Base-by-base conservation (phyloP, 2,797 vertebrate genomes). In the Sebastes nivosus region DNA sequence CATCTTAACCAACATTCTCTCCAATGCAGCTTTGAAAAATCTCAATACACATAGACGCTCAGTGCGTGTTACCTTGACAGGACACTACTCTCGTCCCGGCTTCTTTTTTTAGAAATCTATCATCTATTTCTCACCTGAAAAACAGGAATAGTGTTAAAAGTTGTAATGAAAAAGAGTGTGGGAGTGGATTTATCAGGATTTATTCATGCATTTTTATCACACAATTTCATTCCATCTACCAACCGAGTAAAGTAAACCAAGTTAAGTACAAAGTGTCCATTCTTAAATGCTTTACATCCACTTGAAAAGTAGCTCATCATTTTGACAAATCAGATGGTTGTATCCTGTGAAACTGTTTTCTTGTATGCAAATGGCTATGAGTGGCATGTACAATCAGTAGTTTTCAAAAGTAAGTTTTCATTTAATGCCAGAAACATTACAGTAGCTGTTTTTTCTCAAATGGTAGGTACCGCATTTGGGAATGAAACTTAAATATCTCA, bases 1-100 rank as follows among this genome's bases (percentile, higher is more conserved):
- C 82, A 86, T 83, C 52, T 88, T 84, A 82, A 87, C 72, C 79
- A 90, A 85, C 85, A 84, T 87, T 88, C 52, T 81, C 73, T 91
- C 66, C 70, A 92, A 65, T 85, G 69, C 80, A 89, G 71, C 83
- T 75, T 72, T 77, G 87, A 87, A 78, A 90, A 87, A 89, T 87
- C 69, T 87, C 64, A 87, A 64, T 81, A 84, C 69, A 89, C 34
- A 78, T 70, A 81, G 32, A 72, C 55, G 20, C 69, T 88, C 69
- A 76, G 27, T 67, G 60, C 14, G 50, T 42, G 82, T 87, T 72
- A 87, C 68, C 71, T 67, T 32, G 57, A 74, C 55, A 72, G 65
- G 72, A 77, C 65, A 72, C 65, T 77, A 42, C 34, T 75, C 3
- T 86, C 18, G 0, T 54, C 29, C 38, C 27, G 75, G 50, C 30